Evolutionary conservation across 2,797 vertebrate species (phyloP), one percentile per base, ranked within the genome.

Genomic region (Avahi laniger): DNA sequence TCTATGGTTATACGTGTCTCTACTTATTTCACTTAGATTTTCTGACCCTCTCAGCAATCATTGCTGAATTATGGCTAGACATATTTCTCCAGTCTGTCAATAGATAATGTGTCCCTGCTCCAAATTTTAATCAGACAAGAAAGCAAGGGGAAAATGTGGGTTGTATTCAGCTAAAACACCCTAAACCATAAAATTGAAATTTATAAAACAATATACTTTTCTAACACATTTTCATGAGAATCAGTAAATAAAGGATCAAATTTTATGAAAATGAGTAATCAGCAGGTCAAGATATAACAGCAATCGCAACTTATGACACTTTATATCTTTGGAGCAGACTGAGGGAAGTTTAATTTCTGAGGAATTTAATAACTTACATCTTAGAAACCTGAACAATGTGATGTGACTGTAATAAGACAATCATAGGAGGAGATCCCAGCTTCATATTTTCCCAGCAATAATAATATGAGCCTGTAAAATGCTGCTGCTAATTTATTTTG

Each of bases 1-100:
- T 98, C 81, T 98, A 26, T 76, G 82, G 70, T 79, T 79, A 82
- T 93, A 95, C 7, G 22, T 41, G 54, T 82, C 79, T 89, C 82
- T 76, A n/a, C 79, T 89, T 93, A 65, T 76, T 70, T 96, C 79
- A 90, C 80, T 93, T 82, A 46, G 50, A 84, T 96, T 97, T 96
- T 89, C 83, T 89, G 69, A 95, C 92, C 93, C 89, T 96, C 93
- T 93, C 94, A 75, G 89, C 59, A 98, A 94, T 61, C 0, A 2
- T 33, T 73, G 72, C 54, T 65, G 52, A 95, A 79, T 91, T 92
- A 88, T 28, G 9, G 48, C 5, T 52, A 67, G 61, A 69, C 14
- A 52, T 41, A 78, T 91, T 93, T 92, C 75, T 89, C 76, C 28
- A 48, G 63, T 83, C 7, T 89, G 43, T 67, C 63, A 78, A 85